Conservation (phyloP, 2,888 invertebrate genomes). For the Bugulina stolonifera region DNA sequence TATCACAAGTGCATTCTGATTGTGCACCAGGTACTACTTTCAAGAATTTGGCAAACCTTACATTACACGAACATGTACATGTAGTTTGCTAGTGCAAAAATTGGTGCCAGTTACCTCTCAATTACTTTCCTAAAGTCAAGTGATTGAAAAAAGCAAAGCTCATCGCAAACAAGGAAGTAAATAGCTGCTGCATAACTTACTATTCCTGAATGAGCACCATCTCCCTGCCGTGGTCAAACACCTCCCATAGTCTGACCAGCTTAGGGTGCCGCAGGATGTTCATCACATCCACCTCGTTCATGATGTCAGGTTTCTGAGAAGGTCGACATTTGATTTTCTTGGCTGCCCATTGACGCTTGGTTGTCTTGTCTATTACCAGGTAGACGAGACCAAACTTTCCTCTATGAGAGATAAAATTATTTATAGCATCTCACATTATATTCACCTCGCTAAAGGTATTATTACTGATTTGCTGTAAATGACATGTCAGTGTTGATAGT, state of each 20-base stretch:
- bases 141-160: not conserved
- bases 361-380: slow-evolving; percentile 60
- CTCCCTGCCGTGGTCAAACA: slow-evolving; percentile 64
- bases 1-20: too few species aligned
- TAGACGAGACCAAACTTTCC: slow-evolving; percentile 57
- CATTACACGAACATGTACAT: too few species aligned
- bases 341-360: slow-evolving; percentile 68
- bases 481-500: too few species aligned
- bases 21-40: too few species aligned
- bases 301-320: slow-evolving; percentile 78
- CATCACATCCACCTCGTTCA: slow-evolving; percentile 94
- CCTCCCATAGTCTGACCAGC: slow-evolving; percentile 93
- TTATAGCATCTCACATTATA: too few species aligned
- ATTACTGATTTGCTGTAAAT: too few species aligned
- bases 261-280: slow-evolving; percentile 85
- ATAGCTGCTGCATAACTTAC: slow-evolving; percentile 62
- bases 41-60: too few species aligned
- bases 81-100: too few species aligned
- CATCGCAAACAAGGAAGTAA: not conserved
- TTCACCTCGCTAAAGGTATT: too few species aligned
- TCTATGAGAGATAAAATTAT: too few species aligned
- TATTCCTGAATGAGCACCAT: slow-evolving; percentile 95
- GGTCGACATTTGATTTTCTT: slow-evolving; percentile 79
- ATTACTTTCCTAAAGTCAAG: not conserved
- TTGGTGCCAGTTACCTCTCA: too few species aligned